Evolutionary conservation across 2,113 vertebrate species (phyloP).

Genomic region (Alaudala cheleensis): DNA sequence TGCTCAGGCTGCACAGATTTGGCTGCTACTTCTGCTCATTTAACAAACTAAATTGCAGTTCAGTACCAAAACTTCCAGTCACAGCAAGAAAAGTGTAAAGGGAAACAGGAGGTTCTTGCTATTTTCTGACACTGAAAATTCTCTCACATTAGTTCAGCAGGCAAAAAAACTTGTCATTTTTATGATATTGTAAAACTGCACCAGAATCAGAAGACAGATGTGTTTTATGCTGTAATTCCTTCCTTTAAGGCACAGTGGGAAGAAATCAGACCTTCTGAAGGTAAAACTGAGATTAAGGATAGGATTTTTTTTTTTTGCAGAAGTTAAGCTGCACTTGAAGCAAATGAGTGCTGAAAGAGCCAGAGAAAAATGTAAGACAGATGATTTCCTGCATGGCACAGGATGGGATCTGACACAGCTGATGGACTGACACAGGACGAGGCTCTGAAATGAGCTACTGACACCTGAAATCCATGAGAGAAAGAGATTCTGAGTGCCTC

Average conservation of each 20-base stretch:
- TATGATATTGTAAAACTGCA: background rate
- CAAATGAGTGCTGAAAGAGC: background rate
- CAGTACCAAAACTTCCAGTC: background rate
- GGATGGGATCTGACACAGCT: background rate
- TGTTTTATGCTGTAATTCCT: background rate
- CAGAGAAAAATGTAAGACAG: background rate
- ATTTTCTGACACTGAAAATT: background rate
- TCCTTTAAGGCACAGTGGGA: background rate
- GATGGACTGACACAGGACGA: background rate
- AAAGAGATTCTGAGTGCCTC: background rate
- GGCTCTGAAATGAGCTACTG: background rate
- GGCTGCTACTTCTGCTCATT: background rate
- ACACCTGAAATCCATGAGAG: background rate
- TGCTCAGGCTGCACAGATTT: background rate
- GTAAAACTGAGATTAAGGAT: background rate
- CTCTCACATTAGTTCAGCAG: background rate
- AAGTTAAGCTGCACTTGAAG: background rate
- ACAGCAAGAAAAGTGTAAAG: background rate
- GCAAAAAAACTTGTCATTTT: slow-evolving; percentile 15
- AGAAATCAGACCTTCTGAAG: background rate
- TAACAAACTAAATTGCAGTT: background rate
- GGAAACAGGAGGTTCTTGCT: background rate
- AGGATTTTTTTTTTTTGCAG: background rate
- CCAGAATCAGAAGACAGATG: background rate
- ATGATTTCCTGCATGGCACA: background rate